phyloP scores from a whole-genome alignment of 2,797 vertebrate genomes.

The Dendrocincla fuliginosa region DNA sequence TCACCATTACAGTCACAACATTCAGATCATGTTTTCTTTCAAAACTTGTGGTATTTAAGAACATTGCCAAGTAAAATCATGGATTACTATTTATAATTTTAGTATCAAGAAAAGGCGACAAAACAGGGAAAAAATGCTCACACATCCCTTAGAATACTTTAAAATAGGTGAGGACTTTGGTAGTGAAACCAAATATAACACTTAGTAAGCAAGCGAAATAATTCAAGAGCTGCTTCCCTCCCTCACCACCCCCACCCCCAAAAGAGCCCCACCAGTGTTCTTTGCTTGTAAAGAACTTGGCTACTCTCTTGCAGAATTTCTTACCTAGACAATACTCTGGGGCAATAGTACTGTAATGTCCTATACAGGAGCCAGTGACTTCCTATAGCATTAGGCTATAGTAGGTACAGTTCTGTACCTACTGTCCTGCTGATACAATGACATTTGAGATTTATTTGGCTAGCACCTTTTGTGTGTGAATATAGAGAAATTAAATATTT shows the following conservation, averaged over 20 bases:
- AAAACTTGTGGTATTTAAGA: conserved; percentile 28
- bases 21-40: conserved; percentile 46
- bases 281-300: neutral
- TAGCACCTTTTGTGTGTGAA: neutral
- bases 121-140: neutral
- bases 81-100: conserved; percentile 8
- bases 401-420: neutral
- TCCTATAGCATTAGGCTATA: neutral
- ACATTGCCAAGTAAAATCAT: conserved; percentile 21
- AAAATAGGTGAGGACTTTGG: neutral
- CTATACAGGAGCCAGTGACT: neutral
- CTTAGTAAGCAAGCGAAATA: neutral
- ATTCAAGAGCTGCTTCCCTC: too few relatives aligned
- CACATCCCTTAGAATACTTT: neutral
- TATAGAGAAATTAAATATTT: neutral
- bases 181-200: conserved; percentile 13
- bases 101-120: conserved; percentile 27
- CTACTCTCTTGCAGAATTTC: neutral
- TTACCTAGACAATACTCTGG: neutral
- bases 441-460: neutral
- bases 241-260: too few relatives aligned
- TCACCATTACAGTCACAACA: conserved; percentile 40
- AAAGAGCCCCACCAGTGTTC: neutral
- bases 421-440: neutral
- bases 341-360: neutral